Conservation (phyloP, 2,888 invertebrate species). For the Linyphia triangularis region DNA sequence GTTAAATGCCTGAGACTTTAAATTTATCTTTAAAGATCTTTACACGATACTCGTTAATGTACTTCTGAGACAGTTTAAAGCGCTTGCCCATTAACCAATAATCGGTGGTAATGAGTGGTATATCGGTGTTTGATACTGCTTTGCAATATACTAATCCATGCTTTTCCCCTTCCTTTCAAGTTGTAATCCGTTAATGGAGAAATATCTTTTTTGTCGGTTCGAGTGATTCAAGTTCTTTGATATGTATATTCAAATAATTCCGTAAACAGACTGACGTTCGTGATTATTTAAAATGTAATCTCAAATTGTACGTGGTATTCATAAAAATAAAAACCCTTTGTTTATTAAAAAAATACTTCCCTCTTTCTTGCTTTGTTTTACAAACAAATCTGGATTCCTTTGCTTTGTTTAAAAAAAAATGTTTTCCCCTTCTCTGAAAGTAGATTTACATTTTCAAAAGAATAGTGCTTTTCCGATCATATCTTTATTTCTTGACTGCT, state of each 20-base stretch:
- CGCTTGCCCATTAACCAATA: not conserved
- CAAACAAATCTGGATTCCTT: too few species aligned
- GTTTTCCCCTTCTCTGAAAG: too few species aligned
- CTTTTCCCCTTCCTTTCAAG: not conserved
- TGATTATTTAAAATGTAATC: not conserved
- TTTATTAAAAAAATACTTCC: too few species aligned
- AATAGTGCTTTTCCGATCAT: too few species aligned
- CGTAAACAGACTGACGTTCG: not conserved
- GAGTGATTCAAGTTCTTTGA: not conserved
- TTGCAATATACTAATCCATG: not conserved
- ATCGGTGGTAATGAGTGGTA: not conserved
- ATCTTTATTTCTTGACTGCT: too few species aligned
- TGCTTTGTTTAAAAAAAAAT: too few species aligned
- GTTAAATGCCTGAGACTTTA: not conserved
- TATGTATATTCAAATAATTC: not conserved
- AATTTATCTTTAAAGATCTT: not conserved
- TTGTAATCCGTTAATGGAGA: not conserved
- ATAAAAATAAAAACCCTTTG: too few species aligned
- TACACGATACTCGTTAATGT: not conserved
- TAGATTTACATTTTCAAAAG: too few species aligned
- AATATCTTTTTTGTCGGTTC: not conserved
- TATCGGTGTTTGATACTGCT: not conserved
- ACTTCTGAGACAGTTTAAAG: not conserved
- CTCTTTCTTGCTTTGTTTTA: too few species aligned
- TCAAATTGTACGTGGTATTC: too few species aligned